These are phyloP conservation scores for Plebejus melissa DNA, from an alignment of 2,888 invertebrate species.

Conservation along the genomic window DNA sequence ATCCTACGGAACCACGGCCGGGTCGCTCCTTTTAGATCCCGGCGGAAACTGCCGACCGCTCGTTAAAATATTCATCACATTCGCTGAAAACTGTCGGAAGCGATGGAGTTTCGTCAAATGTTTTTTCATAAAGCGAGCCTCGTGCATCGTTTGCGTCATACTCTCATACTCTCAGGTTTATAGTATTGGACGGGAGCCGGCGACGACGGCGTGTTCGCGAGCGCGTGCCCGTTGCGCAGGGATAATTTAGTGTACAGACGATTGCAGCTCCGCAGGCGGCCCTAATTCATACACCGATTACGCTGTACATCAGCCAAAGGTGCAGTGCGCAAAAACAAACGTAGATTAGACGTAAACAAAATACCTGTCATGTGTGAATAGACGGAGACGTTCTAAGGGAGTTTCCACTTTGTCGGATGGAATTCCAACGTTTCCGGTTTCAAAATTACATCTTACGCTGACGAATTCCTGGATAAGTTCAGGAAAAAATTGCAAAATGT, in stretches of 20 bases:
- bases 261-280: constrained; percentile 53
- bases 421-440: constrained; percentile 15
- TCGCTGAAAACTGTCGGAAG: constrained; percentile 2
- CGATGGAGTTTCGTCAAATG: background rate
- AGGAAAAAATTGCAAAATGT: background rate
- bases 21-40: background rate
- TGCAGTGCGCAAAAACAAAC: constrained; percentile 64
- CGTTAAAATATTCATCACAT: background rate
- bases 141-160: constrained; percentile 30
- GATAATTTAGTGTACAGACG: constrained; percentile 48
- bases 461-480: background rate
- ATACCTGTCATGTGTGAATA: constrained; percentile 22
- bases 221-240: constrained; percentile 43
- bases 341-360: constrained; percentile 48
- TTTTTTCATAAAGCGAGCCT: constrained; percentile 19
- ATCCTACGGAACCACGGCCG: background rate
- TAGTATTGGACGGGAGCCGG: constrained; percentile 36
- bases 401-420: background rate
- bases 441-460: background rate
- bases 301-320: constrained; percentile 51
- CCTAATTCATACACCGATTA: constrained; percentile 53
- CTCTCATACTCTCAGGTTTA: constrained; percentile 21
- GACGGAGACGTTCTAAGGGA: constrained; percentile 7
- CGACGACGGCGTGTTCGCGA: constrained; percentile 38
- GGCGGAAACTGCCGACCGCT: background rate